A percentile compares a stretch with the other conserved stretches of the same genome.
phyloP scores from a whole-genome alignment of 2,113 vertebrate genomes.

The Orientallactaga bullata region DNA sequence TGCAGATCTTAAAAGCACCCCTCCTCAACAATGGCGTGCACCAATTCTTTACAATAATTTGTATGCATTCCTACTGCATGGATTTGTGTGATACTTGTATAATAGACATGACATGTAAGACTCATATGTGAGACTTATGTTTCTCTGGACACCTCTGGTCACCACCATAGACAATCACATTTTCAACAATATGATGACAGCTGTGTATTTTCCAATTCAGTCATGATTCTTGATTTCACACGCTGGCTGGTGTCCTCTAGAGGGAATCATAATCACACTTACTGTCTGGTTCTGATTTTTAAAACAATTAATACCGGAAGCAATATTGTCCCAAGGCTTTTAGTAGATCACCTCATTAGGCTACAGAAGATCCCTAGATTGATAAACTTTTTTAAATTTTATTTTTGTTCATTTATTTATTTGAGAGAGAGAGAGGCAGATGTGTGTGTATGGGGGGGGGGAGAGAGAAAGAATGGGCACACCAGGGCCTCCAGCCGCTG shows the following conservation, averaged over 20 bases:
- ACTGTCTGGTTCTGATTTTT: constrained; percentile 31
- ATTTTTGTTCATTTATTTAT: no score
- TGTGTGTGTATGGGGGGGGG: no score
- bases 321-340: constrained; percentile 31
- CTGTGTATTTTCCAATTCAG: background rate
- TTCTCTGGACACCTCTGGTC: background rate
- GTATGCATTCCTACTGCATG: background rate
- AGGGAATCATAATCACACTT: constrained; percentile 1
- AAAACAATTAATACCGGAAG: constrained; percentile 26
- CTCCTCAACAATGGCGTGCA: background rate
- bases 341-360: constrained; percentile 23
- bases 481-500: no score
- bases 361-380: constrained; percentile 62
- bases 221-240: background rate
- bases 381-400: constrained; percentile 39
- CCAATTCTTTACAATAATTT: background rate
- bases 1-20: background rate
- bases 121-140: background rate
- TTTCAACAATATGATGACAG: background rate
- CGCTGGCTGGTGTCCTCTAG: background rate
- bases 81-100: background rate
- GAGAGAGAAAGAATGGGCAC: no score
- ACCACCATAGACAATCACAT: background rate
- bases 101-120: background rate
- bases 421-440: no score